Base-by-base conservation (phyloP, 2,888 invertebrate species). In the Halocaridina rubra region DNA sequence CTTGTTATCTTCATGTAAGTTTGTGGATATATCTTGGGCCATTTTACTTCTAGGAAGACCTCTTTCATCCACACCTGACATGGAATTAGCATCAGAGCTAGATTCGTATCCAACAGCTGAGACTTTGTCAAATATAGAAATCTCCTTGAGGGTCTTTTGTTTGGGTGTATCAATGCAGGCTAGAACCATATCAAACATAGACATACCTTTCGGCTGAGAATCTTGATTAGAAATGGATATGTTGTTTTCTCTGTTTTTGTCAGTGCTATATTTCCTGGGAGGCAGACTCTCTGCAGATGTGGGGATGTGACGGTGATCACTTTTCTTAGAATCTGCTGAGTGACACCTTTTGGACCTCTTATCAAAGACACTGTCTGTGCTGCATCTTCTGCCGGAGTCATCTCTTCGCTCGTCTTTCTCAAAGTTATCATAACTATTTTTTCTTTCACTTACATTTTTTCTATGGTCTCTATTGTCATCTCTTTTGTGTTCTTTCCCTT, bases 161-260 rank as follows among this genome's bases (percentile, higher is more conserved):
- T 82, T 82, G 46, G 80, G 19, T 16, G 61, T 10, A 27, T 71
- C n/a, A 59, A 59, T 46, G 10, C 46, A 57, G 5, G 59, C 72
- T 24, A 71, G 16, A 1, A 84, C 84, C 29, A 84, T 57, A 53
- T 84, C 84, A 79, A 84, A 84, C 84, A 84, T 84, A 13, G 84
- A 84, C 78, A 84, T 71, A n/a, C 1, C 59, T 59, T 67, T 77
- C 1, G 77, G 77, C 59, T 69, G 39, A 7, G 19, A 46, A 69
- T 71, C 71, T 27, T 19, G 24, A 24, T 16, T n/a, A n/a, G n/a
- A n/a, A 27, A n/a, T 72, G 16, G 46, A 33, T 1, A 39, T 10
- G 3, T 61, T 22, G 19, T 46, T 71, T 13, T 69, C 61, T 39
- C 72, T 84, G 1, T 16, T 67, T 10, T 82, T 71, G 0, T 82